Conservation (phyloP, 2,888 invertebrate species). For the Pharmacophagus antenor region DNA sequence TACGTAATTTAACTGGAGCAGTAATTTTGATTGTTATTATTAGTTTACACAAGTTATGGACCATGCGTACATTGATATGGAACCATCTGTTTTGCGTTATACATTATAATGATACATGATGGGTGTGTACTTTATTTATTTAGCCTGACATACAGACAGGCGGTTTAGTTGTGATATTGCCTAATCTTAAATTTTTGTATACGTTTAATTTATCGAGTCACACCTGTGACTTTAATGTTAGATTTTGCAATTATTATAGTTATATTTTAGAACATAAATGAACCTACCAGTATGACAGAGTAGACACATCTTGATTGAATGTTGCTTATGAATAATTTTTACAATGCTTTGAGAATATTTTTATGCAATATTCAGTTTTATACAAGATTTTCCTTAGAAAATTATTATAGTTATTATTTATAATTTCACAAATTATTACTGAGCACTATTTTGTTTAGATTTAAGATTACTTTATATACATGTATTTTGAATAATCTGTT, state of each 20-base stretch:
- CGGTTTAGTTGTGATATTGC: slow-evolving; percentile 79
- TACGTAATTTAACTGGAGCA: background rate
- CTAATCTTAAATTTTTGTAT: slow-evolving; percentile 76
- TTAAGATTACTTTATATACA: slow-evolving; percentile 41
- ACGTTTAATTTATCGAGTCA: slow-evolving; percentile 75
- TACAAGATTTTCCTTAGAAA: slow-evolving; percentile 44
- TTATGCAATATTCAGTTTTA: slow-evolving; percentile 44
- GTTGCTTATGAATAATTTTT: slow-evolving; percentile 35
- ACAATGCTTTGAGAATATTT: slow-evolving; percentile 53
- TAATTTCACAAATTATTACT: slow-evolving; percentile 60
- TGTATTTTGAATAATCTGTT: slow-evolving; percentile 36
- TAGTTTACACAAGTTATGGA: background rate
- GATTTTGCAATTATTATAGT: slow-evolving; percentile 57
- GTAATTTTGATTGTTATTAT: slow-evolving; percentile 9
- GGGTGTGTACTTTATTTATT: slow-evolving; percentile 56
- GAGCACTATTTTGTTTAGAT: slow-evolving; percentile 75
- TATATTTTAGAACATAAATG: slow-evolving; percentile 53
- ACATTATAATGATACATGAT: slow-evolving; percentile 20
- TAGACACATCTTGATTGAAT: slow-evolving; percentile 42
- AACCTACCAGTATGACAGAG: slow-evolving; percentile 50
- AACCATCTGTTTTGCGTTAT: slow-evolving; percentile 22
- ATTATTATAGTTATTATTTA: slow-evolving; percentile 53
- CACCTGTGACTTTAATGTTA: slow-evolving; percentile 71
- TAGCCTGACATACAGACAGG: slow-evolving; percentile 54
- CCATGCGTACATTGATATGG: background rate